Base-by-base conservation (phyloP, 35 echinoderm and acorn worm genomes). In the Apostichopus parvimensis region DNA sequence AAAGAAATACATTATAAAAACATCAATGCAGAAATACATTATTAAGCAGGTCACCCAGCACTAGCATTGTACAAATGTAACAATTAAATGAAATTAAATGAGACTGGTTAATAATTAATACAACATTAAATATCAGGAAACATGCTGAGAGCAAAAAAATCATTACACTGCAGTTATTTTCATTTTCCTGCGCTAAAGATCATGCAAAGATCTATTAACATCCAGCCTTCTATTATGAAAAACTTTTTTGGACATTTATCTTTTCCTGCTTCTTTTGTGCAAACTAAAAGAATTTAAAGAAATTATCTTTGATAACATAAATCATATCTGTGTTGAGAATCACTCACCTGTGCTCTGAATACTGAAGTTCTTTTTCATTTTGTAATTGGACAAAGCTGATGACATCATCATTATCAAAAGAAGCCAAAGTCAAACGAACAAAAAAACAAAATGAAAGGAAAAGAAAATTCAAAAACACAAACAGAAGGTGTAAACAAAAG, bases 361-460 rank as follows among this genome's bases (percentile, higher is more conserved):
- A 98, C 53, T 95, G 65, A 13, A 86, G 24, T 53, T 98, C 96
- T 72, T 98, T 98, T 66, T 95, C 96, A 94, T 98, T 95, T 76
- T 98, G 96, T 73, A 98, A 90, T 85, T 98, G 96, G 76, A 98
- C 57, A 66, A 95, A 92, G 87, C 96, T 98, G 90, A 73, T 53
- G 81, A 84, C 34, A 80, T 84, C 34, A 54, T 6, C 28, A 84
- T 62, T 10, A 54, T 6, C 28, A 84, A 84, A 60, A 18, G 17
- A 59, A n/a, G 58, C 54, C 55, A 60, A 84, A 84, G 21, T 6
- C 34, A 80, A 80, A 80, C 5, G 4, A 80, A 80, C 9, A 15
- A 80, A 18, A 80, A 1, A 75, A n/a, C 11, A n/a, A 75, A 75
- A 22, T 18, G 17, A 75, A 24, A 75, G 7, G 5, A 75, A 73